Evolutionary conservation across 92 coral and sea anemone species (phyloP).

Genomic region (Porites divaricata): DNA sequence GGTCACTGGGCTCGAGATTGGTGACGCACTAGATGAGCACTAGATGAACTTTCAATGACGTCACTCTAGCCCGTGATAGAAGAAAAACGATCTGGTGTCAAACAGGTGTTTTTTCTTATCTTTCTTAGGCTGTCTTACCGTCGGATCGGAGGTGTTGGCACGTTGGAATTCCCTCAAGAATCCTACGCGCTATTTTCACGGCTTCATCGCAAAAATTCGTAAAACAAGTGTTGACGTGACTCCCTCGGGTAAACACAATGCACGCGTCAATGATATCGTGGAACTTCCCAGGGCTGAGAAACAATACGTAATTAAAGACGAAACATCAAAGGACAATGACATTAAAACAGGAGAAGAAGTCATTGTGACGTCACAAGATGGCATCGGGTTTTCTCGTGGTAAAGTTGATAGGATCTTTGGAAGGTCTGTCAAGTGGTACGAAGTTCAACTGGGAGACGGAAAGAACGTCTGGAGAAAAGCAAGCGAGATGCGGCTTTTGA

Average conservation of each 20-base stretch:
- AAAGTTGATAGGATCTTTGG: slow-evolving; percentile 22
- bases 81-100: too few species aligned
- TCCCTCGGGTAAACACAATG: slow-evolving; percentile 48
- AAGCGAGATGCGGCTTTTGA: slow-evolving; percentile 50
- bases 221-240: slow-evolving; percentile 52
- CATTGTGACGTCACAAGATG: slow-evolving; percentile 20
- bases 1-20: too few species aligned
- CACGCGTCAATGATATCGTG: slow-evolving; percentile 14
- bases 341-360: slow-evolving; percentile 29
- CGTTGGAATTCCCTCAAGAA: slow-evolving; percentile 60
- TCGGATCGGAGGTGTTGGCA: slow-evolving; percentile 75
- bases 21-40: too few species aligned
- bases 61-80: too few species aligned
- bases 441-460: slow-evolving; percentile 42
- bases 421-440: slow-evolving; percentile 38
- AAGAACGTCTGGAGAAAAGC: slow-evolving; percentile 43
- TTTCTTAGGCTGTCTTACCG: slow-evolving; percentile 64
- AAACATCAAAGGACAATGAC: slow-evolving; percentile 27
- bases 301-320: slow-evolving; percentile 26
- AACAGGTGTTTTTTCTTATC: neutral
- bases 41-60: too few species aligned
- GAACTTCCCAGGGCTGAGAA: slow-evolving; percentile 26
- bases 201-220: slow-evolving; percentile 63
- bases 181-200: slow-evolving; percentile 52
- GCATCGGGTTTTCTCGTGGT: slow-evolving; percentile 48